A percentile compares a stretch with the other conserved stretches of the same genome.
These are phyloP conservation scores for Drosophila sordidapex DNA, from an alignment of 2,888 invertebrate species.

Conservation along the genomic window DNA sequence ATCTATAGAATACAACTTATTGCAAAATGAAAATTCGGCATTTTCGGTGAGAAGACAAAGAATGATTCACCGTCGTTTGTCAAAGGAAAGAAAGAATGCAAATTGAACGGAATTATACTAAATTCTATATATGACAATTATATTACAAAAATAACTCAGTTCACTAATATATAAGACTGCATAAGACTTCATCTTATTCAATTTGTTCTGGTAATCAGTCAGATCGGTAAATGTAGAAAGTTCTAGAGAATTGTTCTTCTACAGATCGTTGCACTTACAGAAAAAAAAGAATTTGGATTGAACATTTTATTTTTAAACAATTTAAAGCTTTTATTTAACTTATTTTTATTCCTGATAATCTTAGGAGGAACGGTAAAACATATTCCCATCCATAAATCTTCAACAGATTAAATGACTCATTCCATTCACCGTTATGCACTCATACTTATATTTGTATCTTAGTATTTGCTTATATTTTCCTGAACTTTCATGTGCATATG, in stretches of 20 bases:
- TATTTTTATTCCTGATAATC: neutral
- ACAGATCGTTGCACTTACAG: neutral
- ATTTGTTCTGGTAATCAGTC: neutral
- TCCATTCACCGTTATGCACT: constrained; percentile 19
- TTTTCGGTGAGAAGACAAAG: constrained; percentile 1
- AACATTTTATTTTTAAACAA: neutral
- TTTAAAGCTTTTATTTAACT: neutral
- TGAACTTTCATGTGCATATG: constrained; percentile 48
- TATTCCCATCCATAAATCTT: constrained; percentile 1
- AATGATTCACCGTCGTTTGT: constrained; percentile 42
- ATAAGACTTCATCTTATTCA: neutral
- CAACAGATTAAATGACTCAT: constrained; percentile 34
- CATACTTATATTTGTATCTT: constrained; percentile 17
- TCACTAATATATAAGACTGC: neutral
- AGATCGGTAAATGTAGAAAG: neutral
- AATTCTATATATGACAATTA: neutral
- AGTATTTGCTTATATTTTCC: constrained; percentile 42
- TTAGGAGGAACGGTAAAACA: neutral
- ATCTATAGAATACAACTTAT: constrained; percentile 1
- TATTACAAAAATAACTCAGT: neutral
- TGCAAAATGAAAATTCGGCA: constrained; percentile 35
- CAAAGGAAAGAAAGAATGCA: neutral
- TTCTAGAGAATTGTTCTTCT: neutral
- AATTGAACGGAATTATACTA: neutral
- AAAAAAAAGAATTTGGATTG: neutral